Evolutionary conservation across 2,888 invertebrate genomes (phyloP), one percentile per base, ranked within the genome.

Genomic region (Clunio marinus): DNA sequence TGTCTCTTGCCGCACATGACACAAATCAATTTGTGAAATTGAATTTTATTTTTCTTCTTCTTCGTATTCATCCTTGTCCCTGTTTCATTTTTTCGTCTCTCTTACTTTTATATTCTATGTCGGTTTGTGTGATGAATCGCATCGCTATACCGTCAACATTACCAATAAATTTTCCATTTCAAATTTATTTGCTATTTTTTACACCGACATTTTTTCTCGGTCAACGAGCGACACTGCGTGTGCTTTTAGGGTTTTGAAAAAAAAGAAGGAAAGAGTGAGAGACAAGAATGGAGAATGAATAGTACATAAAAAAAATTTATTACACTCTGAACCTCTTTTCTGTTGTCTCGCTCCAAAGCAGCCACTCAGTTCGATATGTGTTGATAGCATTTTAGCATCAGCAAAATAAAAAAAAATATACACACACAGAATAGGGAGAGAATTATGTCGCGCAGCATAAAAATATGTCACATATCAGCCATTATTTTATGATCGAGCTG

Each of bases 21-120:
- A 66, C 66, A 66, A 66, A 66, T 66, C 66, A 66, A 66, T 66
- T 66, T 66, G 46, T 13, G 25, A 66, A 66, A 66, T 66, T 51
- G 66, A 66, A 22, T 66, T 66, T 66, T 55, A 27, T 17, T 25
- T 41, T 22, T 8, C 28, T 58, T 57, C 57, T 57, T 27, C n/a
- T 24, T 25, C 57, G 3, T 25, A 15, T 15, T 57, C n/a, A n/a
- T n/a, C 25, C 57, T 57, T 17, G 46, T 46, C 17, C 27, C 57
- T 57, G n/a, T 25, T 24, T 25, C 57, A 5, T 25, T 27, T 15
- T 57, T 25, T 10, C 10, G 3, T n/a, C 15, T 25, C 55, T 45
- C 45, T 51, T 51, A 22, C 51, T 51, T n/a, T n/a, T 17, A 51
- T 17, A 2, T 22, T 51, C 22, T 8, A 22, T 17, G 51, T 51